Evolutionary conservation across 2,113 vertebrate genomes (phyloP), one percentile per base, ranked within the genome.

Genomic region (Equus quagga): DNA sequence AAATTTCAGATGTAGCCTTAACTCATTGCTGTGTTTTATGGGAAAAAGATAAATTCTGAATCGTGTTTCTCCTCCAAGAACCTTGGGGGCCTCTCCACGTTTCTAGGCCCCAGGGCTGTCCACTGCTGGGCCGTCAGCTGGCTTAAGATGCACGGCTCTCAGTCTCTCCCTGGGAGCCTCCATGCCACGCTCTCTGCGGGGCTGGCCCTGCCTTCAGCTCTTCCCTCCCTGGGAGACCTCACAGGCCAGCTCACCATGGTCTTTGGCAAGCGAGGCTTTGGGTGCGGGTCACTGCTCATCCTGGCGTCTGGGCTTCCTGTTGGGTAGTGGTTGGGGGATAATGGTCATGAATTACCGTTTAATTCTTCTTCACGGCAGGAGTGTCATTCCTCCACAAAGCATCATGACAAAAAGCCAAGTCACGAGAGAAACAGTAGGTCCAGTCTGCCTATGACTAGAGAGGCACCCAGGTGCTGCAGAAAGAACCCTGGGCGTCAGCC

Each of bases 151-250:
- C 41, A 19, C 80, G 91, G 95, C 33, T 24, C 49, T 62, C 33
- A 11, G 33, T 87, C 62, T 85, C 44, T 62, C 83, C 60, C 79
- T 24, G 81, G 90, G 56, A 83, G 89, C 91, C 96, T 97, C 96
- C 96, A 96, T 93, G 98, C 82, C 90, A 75, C 91, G 58, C 98
- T 97, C 97, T 97, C 97, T 97, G 60, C 78, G 58, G 72, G 90
- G 85, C 86, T 80, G 93, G 46, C 60, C 67, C 23, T 49, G 70
- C 92, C 96, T 93, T 97, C 94, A 91, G 64, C 44, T 62, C 73
- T 69, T 86, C 94, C 96, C 60, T 88, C 83, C 95, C 94, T 96
- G 95, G 91, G 33, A 94, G 97, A 64, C 91, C 95, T 93, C 92
- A 36, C 26, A 96, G 94, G 76, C 95, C 92, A 70, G 82, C 93